Conservation (phyloP, 2,113 vertebrate genomes). For the Miniopterus natalensis region DNA sequence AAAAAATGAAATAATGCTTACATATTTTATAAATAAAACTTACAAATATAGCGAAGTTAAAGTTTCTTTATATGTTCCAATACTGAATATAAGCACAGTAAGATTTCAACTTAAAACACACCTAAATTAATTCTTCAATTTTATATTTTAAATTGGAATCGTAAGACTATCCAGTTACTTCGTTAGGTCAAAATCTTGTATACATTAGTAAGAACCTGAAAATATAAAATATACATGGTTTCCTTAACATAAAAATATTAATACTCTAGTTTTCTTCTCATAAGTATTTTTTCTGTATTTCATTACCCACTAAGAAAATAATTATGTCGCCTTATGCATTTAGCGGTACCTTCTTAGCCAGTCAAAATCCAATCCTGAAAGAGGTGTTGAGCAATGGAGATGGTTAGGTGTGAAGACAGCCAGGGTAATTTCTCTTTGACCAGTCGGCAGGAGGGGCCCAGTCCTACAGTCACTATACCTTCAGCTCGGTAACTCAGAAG, state of each 20-base stretch:
- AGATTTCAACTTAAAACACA: slow-evolving; percentile 5
- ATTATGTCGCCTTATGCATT: background rate
- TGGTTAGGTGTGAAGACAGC: background rate
- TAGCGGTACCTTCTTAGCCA: background rate
- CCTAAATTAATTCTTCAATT: slow-evolving; percentile 19
- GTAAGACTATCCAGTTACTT: background rate
- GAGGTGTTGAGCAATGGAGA: background rate
- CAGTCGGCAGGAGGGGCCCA: background rate
- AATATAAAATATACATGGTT: background rate
- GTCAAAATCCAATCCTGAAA: slow-evolving; percentile 1
- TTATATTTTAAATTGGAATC: slow-evolving; percentile 27
- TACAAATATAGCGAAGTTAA: slow-evolving; percentile 13
- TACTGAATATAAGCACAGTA: background rate
- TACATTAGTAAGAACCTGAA: background rate
- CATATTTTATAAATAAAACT: slow-evolving; percentile 32
- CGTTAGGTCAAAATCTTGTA: background rate
- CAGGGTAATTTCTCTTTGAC: background rate
- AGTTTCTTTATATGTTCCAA: background rate
- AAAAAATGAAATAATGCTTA: slow-evolving; percentile 57
- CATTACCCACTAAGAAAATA: background rate
- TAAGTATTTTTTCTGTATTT: background rate
- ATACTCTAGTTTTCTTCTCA: background rate
- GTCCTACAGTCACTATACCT: background rate
- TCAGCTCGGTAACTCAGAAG: background rate
- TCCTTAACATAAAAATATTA: background rate